Evolutionary conservation across 2,888 invertebrate genomes (phyloP).

Genomic region (Eristalis pertinax): DNA sequence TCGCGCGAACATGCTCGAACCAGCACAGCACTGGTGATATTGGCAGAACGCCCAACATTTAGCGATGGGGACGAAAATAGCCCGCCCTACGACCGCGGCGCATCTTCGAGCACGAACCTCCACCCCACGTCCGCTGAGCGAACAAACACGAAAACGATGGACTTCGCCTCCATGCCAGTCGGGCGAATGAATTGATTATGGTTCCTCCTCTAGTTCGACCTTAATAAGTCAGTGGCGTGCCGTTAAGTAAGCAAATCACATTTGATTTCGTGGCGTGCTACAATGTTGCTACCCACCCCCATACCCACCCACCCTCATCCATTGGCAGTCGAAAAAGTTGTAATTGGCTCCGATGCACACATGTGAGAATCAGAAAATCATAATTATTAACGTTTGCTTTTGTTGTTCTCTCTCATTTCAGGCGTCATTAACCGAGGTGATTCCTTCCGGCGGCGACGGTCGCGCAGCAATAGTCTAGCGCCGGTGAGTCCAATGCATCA

Average conservation of each 20-base stretch:
- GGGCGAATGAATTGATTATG: slow-evolving; percentile 34
- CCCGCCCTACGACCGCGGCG: slow-evolving; percentile 3
- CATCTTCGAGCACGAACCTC: background rate
- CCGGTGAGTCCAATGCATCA: slow-evolving; percentile 83
- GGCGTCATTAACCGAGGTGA: slow-evolving; percentile 97
- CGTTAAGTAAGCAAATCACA: slow-evolving; percentile 43
- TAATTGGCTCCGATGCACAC: slow-evolving; percentile 7
- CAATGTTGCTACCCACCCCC: background rate
- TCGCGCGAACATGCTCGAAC: background rate
- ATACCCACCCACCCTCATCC: background rate
- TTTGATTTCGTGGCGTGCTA: slow-evolving; percentile 28
- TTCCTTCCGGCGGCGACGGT: slow-evolving; percentile 92
- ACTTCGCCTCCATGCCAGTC: background rate
- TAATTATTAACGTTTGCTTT: background rate
- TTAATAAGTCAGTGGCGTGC: slow-evolving; percentile 58
- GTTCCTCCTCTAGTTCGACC: slow-evolving; percentile 10
- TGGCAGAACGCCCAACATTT: slow-evolving; percentile 40
- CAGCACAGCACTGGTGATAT: background rate
- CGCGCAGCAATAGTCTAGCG: slow-evolving; percentile 91
- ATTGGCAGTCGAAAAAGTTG: slow-evolving; percentile 7
- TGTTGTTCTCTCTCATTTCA: slow-evolving; percentile 77
- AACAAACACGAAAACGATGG: background rate
- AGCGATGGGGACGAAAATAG: slow-evolving; percentile 30
- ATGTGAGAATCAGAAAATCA: background rate
- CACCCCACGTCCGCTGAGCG: background rate